These are phyloP conservation scores for Ormyrus pomaceus DNA, from an alignment of 2,888 invertebrate genomes.

Conservation along the genomic window DNA sequence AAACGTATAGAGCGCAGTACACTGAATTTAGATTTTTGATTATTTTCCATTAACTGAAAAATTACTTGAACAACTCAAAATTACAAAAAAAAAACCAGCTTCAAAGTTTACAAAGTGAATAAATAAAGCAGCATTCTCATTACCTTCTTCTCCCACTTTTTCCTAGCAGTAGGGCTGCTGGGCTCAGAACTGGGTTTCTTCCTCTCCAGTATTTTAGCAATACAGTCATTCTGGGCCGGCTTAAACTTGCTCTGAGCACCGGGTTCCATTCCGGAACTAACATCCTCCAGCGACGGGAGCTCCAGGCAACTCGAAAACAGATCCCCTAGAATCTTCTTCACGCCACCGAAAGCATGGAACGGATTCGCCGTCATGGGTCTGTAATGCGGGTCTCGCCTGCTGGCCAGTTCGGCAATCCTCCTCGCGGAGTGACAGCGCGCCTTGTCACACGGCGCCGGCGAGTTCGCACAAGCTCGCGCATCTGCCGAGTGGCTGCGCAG, in stretches of 20 bases:
- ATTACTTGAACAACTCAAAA: no score
- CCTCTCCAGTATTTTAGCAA: constrained; percentile 71
- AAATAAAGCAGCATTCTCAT: no score
- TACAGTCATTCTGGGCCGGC: constrained; percentile 71
- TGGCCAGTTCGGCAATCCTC: constrained; percentile 89
- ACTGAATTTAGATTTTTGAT: no score
- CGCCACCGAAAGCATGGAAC: constrained; percentile 86
- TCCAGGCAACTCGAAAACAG: constrained; percentile 87
- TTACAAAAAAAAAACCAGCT: no score
- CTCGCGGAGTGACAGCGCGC: constrained; percentile 84
- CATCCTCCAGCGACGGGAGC: constrained; percentile 81
- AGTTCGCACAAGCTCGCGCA: constrained; percentile 70
- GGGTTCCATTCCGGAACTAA: constrained; percentile 74
- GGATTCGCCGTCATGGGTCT: constrained; percentile 84
- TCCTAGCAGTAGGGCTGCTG: constrained; percentile 73
- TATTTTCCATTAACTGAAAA: no score
- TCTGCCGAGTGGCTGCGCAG: constrained; percentile 72
- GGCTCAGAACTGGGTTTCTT: constrained; percentile 74
- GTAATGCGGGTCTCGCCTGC: constrained; percentile 89
- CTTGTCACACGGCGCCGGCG: constrained; percentile 82
- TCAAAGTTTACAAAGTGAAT: no score
- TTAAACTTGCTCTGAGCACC: constrained; percentile 64
- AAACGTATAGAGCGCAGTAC: no score
- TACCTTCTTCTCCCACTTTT: constrained; percentile 74
- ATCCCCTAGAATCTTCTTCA: constrained; percentile 86